Percentiles rank a stretch among this genome's conserved stretches.
Evolutionary conservation across 1,140 invertebrate species (phyloP).

Genomic region (Atta colombica): DNA sequence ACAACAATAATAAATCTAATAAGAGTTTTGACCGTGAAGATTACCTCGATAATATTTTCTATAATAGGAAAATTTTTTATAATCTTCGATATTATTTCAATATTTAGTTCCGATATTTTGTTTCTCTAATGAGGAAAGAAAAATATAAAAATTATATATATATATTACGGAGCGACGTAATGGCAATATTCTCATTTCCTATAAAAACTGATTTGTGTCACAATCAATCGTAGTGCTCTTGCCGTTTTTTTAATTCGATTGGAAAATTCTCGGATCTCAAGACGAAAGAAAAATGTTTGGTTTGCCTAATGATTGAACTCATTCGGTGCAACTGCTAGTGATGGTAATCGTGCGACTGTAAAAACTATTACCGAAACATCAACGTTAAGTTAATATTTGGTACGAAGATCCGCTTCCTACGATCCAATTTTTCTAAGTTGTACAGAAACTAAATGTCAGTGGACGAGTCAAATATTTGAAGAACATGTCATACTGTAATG

Average conservation of each 20-base stretch:
- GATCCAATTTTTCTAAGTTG: slow-evolving; percentile 14
- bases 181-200: slow-evolving; percentile 21
- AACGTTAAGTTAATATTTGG: not conserved
- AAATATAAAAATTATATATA: slow-evolving; percentile 11
- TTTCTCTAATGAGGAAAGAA: not conserved
- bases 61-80: not conserved
- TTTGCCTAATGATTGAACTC: slow-evolving; percentile 59
- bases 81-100: not conserved
- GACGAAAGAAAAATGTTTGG: slow-evolving; percentile 67
- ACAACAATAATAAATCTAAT: slow-evolving; percentile 4
- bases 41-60: not conserved
- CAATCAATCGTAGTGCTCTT: slow-evolving; percentile 48
- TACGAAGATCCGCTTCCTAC: not conserved
- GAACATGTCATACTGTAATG: no score
- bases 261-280: not conserved
- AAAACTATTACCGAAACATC: slow-evolving; percentile 52
- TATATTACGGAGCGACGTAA: not conserved
- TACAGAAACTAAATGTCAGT: not conserved
- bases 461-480: not conserved
- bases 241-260: slow-evolving; percentile 52
- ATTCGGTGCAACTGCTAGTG: not conserved
- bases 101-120: not conserved
- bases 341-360: slow-evolving; percentile 14
- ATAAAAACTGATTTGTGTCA: slow-evolving; percentile 50
- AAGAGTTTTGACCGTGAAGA: not conserved